Base-by-base conservation (phyloP, 2,888 invertebrate species). In the Aphidius colemani region DNA sequence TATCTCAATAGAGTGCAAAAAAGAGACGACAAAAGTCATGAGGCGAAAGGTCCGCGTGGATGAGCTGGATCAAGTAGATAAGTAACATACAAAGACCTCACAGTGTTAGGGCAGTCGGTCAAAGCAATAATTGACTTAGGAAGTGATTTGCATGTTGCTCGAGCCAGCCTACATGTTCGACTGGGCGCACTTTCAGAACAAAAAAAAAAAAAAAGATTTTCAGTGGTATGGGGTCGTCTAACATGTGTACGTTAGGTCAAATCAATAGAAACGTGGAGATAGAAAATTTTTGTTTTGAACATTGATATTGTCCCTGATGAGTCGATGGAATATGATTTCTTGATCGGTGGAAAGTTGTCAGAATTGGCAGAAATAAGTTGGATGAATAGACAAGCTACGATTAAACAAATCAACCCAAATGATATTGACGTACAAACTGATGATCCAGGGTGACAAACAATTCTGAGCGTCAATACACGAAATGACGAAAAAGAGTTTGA, bases 221-320 rank as follows among this genome's bases (percentile, higher is more conserved):
- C 39, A 39, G 56, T 9, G 63, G 63, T 8, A 59, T 67, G 0
- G 66, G 68, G 0, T 30, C 59, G 9, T 18, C 13, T 3, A 53
- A 3, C 5, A n/a, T 57, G 3, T 13, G 50, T 7, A 69, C 69
- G 5, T 57, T 68, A 6, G 68, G 67, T 51, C 44, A 64, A 11
- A 63, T 67, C 7, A 41, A 6, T 8, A 53, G 65, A 4, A 30
- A 64, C 1, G 41, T 66, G 8, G 18, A 46, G 7, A 58, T 67
- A n/a, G 65, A 69, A 18, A 63, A 18, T 0, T 11, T 66, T 8
- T 44, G n/a, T 6, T 63, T 69, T 66, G 9, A 11, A 59, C 7
- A 46, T 68, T 8, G 61, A 68, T 30, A 65, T 68, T 4, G 65
- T 68, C n/a, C 59, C 66, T 1, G 66, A 70, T 43, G 58, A 65